Conservation (phyloP, 2,797 vertebrate species). For the Hylomyscus alleni region DNA sequence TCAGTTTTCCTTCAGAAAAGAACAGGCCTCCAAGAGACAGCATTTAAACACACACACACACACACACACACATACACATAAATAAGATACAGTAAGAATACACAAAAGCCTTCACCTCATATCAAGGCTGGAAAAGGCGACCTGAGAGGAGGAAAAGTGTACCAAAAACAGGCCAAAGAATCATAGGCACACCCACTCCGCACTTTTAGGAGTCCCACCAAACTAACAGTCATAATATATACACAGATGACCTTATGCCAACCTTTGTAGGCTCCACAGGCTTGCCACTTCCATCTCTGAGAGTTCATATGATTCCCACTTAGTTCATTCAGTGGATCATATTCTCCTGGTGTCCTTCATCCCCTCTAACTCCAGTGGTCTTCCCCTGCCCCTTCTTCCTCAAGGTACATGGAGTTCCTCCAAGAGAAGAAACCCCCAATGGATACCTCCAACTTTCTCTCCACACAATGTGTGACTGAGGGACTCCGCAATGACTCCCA, state of each 20-base stretch:
- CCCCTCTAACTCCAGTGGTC: background rate
- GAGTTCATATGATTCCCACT: too few relatives aligned
- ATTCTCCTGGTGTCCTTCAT: background rate
- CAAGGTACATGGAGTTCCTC: background rate
- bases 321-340: background rate
- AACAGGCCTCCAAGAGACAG: background rate
- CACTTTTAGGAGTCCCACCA: background rate
- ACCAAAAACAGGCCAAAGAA: background rate
- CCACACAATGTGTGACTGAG: background rate
- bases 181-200: too few relatives aligned
- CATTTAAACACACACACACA: background rate
- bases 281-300: background rate
- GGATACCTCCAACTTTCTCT: background rate
- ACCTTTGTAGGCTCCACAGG: accelerated
- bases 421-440: background rate
- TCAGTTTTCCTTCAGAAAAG: background rate
- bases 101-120: background rate
- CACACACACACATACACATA: too few relatives aligned
- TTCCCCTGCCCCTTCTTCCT: background rate
- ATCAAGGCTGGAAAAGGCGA: background rate
- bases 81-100: background rate
- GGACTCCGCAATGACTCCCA: background rate
- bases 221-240: too few relatives aligned
- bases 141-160: background rate
- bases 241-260: background rate